These are phyloP conservation scores for Gymnogyps californianus DNA, from an alignment of 2,113 vertebrate species.

Conservation along the genomic window DNA sequence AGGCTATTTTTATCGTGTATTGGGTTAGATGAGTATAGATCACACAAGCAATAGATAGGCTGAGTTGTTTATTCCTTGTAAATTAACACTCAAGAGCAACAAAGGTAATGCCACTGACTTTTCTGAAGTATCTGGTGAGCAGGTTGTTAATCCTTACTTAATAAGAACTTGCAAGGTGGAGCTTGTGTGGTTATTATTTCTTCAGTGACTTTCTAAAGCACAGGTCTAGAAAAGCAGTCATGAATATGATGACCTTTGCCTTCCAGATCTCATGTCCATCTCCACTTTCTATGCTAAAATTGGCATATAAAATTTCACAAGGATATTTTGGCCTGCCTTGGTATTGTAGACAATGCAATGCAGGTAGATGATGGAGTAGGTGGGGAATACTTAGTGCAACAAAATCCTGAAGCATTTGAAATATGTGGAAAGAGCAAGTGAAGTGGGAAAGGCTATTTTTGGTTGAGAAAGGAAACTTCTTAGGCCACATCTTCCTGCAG, in stretches of 20 bases:
- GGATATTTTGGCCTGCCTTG: background rate
- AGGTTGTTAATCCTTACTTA: background rate
- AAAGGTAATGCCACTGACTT: background rate
- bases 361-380: background rate
- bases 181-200: background rate
- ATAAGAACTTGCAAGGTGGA: background rate
- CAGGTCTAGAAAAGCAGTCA: background rate
- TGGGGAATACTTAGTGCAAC: background rate
- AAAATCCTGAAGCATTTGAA: background rate
- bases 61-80: background rate
- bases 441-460: background rate
- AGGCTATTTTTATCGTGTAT: background rate
- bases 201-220: background rate
- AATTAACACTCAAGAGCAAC: background rate
- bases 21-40: background rate
- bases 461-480: background rate
- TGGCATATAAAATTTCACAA: background rate
- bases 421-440: background rate
- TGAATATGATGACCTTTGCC: background rate
- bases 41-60: background rate
- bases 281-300: background rate
- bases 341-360: background rate
- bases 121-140: background rate
- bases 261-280: background rate
- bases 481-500: background rate